Conservation (phyloP, 2,797 vertebrate species). For the Podargus strigoides region DNA sequence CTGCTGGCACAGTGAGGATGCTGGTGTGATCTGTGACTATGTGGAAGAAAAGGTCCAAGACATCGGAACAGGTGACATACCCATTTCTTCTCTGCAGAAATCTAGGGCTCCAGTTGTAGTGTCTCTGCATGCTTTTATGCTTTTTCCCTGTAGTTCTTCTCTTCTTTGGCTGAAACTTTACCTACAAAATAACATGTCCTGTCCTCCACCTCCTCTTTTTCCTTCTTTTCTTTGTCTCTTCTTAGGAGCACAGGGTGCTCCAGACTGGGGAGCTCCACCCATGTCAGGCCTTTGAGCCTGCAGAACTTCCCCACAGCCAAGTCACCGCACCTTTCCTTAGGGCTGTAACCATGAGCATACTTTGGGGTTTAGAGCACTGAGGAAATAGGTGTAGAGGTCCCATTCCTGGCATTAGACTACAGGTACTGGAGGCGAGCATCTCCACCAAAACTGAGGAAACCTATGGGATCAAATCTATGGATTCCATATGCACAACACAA, state of each 20-base stretch:
- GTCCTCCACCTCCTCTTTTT: not conserved
- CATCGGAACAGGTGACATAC: conserved; percentile 14
- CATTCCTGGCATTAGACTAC: not conserved
- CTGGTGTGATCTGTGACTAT: conserved; percentile 86
- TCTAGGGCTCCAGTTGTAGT: not conserved
- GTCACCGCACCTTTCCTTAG: not conserved
- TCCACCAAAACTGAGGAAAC: not conserved
- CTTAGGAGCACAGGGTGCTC: not conserved
- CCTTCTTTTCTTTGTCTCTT: not conserved
- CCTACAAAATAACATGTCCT: not conserved
- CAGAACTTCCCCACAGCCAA: not conserved
- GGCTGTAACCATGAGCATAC: not conserved
- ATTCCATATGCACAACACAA: not conserved
- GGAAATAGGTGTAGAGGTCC: not conserved
- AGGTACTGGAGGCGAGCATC: not conserved
- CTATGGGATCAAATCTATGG: not conserved
- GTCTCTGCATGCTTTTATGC: not conserved
- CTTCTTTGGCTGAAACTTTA: not conserved
- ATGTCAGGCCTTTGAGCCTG: not conserved
- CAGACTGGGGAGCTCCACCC: not conserved
- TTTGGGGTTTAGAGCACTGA: not conserved
- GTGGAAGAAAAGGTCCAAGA: conserved; percentile 69
- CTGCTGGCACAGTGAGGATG: conserved; percentile 84
- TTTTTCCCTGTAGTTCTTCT: not conserved
- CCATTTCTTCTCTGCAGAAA: not conserved